phyloP scores from a whole-genome alignment of 1,140 invertebrate species.

The Tetramorium alpestre region DNA sequence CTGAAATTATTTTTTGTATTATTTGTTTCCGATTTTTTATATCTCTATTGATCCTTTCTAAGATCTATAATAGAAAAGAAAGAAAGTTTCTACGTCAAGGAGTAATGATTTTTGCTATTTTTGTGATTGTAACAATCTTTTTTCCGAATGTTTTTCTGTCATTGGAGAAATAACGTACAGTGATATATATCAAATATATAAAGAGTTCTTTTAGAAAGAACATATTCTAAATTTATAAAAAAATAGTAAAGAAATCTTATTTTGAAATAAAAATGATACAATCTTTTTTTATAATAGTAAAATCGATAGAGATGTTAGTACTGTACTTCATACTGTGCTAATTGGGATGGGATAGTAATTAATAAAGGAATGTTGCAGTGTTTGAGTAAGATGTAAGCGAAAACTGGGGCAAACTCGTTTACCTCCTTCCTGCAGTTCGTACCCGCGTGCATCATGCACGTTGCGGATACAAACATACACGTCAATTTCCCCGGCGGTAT shows the following conservation, averaged over 20 bases:
- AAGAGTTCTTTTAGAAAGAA: background rate
- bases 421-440: background rate
- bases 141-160: background rate
- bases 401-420: constrained; percentile 8
- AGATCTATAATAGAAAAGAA: background rate
- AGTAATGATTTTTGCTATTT: background rate
- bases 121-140: background rate
- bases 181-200: background rate
- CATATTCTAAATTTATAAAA: background rate
- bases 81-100: background rate
- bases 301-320: background rate
- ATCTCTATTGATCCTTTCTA: background rate
- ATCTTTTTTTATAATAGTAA: background rate
- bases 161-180: background rate
- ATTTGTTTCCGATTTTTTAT: background rate
- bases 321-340: background rate
- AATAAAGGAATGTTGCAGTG: background rate
- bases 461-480: background rate
- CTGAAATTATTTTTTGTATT: background rate
- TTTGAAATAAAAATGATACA: background rate
- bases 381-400: background rate
- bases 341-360: background rate
- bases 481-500: background rate
- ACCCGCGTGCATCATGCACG: background rate
- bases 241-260: background rate